These are phyloP conservation scores for Acanthurus leucopareius DNA, from an alignment of 2,797 vertebrate genomes.

Conservation along the genomic window DNA sequence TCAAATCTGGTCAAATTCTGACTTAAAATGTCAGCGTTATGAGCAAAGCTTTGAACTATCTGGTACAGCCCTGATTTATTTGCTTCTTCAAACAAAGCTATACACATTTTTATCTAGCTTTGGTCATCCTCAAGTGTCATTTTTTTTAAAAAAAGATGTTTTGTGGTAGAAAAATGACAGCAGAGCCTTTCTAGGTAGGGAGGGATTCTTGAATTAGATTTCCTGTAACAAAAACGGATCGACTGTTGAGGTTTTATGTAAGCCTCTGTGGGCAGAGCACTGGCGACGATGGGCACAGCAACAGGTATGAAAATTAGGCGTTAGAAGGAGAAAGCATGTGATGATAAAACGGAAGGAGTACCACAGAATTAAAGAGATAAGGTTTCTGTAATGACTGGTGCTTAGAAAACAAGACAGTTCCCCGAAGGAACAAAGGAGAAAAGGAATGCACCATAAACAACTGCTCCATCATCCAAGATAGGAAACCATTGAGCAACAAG, in stretches of 20 bases:
- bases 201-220: not conserved
- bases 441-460: conserved; percentile 63
- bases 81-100: not conserved
- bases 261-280: not conserved
- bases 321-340: not conserved
- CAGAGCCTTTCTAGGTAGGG: too few relatives aligned
- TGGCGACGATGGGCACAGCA: not conserved
- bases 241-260: not conserved
- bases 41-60: too few relatives aligned
- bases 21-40: too few relatives aligned
- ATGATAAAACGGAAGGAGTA: not conserved
- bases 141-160: not conserved
- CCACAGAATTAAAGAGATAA: conserved; percentile 10
- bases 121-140: not conserved
- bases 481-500: conserved; percentile 33
- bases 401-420: conserved; percentile 9
- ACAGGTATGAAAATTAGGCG: conserved; percentile 10
- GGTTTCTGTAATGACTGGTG: conserved; percentile 1
- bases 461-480: conserved; percentile 41
- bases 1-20: too few relatives aligned
- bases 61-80: too few relatives aligned
- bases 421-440: conserved; percentile 16
- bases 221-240: conserved; percentile 10
- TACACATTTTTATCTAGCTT: not conserved
- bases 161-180: not conserved